These are phyloP conservation scores for Beris chalybata DNA, from an alignment of 2,888 invertebrate species.

Conservation along the genomic window DNA sequence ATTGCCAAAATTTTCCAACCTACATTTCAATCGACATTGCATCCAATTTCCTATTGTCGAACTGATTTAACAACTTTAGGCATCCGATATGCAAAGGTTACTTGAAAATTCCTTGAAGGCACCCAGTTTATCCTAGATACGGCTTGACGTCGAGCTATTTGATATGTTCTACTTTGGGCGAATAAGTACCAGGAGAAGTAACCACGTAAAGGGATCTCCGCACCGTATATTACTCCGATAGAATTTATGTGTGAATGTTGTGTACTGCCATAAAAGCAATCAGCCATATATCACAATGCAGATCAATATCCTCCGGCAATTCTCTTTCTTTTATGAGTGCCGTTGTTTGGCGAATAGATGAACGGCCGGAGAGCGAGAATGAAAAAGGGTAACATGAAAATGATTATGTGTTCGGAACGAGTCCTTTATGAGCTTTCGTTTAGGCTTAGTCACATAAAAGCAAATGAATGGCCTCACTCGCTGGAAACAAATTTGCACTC, in stretches of 20 bases:
- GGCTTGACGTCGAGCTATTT: too few species aligned
- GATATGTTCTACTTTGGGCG: neutral
- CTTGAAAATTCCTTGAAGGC: too few species aligned
- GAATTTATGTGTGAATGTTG: conserved; percentile 21
- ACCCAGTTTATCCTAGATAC: too few species aligned
- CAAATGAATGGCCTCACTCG: neutral
- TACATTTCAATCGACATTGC: too few species aligned
- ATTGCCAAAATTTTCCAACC: too few species aligned
- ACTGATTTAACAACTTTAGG: too few species aligned
- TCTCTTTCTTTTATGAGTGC: conserved; percentile 16
- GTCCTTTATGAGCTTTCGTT: conserved; percentile 15
- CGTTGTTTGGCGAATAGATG: conserved; percentile 8
- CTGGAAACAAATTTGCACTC: too few species aligned
- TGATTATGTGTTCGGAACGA: neutral
- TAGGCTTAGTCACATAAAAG: conserved; percentile 19
- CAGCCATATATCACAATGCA: conserved; percentile 14
- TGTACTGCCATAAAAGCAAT: conserved; percentile 20
- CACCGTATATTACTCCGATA: conserved; percentile 6
- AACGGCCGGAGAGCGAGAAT: neutral
- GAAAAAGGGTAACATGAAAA: too few species aligned
- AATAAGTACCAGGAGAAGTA: conserved; percentile 4
- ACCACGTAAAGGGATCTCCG: conserved; percentile 4
- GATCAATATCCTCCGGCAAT: conserved; percentile 25
- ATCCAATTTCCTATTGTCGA: too few species aligned
- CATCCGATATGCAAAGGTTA: too few species aligned